phyloP scores from a whole-genome alignment of 2,797 vertebrate species.

The Mallotus villosus region DNA sequence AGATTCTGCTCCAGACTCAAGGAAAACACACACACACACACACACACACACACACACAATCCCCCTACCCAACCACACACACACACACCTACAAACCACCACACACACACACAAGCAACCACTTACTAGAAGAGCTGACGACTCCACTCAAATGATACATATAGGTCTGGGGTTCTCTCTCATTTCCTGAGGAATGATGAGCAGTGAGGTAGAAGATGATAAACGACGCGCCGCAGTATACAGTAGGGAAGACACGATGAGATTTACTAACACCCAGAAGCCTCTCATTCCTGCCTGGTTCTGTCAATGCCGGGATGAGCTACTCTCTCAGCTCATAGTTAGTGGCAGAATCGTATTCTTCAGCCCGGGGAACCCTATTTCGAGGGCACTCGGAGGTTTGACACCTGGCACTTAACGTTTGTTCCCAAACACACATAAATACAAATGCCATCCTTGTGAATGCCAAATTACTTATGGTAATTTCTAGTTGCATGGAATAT shows the following conservation, averaged over 20 bases:
- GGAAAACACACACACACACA: conserved; percentile 28
- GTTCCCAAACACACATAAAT: conserved; percentile 8
- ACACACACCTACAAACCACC: not conserved
- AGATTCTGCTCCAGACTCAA: conserved; percentile 38
- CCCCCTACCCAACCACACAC: not conserved
- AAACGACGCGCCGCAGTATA: conserved; percentile 38
- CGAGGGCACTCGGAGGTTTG: conserved; percentile 36
- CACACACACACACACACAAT: conserved; percentile 27
- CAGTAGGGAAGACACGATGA: conserved; percentile 24
- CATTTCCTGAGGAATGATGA: conserved; percentile 47
- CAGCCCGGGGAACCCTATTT: conserved; percentile 48
- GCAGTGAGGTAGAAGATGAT: conserved; percentile 37
- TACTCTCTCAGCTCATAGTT: conserved; percentile 21
- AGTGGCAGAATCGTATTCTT: conserved; percentile 39
- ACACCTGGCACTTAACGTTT: conserved; percentile 34
- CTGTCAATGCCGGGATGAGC: conserved; percentile 25
- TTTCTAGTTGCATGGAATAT: too few species aligned
- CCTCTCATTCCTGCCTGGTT: conserved; percentile 35
- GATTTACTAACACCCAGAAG: conserved; percentile 22
- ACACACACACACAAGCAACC: not conserved
- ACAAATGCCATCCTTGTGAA: conserved; percentile 18
- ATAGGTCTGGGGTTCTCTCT: conserved; percentile 44
- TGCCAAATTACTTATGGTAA: conserved; percentile 22
- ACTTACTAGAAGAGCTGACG: conserved; percentile 12
- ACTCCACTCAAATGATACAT: conserved; percentile 40